phyloP scores from a whole-genome alignment of 1,140 invertebrate genomes.

The Stegodyphus dumicola region DNA sequence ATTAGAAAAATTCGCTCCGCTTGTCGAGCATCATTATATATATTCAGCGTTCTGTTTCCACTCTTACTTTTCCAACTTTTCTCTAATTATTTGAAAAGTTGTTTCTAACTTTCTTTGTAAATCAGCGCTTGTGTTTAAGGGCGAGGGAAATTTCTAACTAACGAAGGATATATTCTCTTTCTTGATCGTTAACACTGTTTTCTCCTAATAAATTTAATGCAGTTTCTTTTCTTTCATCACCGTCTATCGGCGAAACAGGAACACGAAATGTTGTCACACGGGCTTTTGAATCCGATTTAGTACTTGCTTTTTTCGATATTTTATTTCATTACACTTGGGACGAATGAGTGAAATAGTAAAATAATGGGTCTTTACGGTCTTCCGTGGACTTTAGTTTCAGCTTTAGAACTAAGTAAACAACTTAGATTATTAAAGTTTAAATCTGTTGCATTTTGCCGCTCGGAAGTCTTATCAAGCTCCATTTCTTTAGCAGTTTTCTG shows the following conservation, averaged over 20 bases:
- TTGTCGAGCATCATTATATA: too few relatives aligned
- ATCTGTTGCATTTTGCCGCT: too few relatives aligned
- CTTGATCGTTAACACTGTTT: neutral
- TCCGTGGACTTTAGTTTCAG: neutral
- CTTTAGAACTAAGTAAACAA: neutral
- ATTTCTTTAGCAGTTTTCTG: too few relatives aligned
- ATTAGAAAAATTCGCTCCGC: too few relatives aligned
- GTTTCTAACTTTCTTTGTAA: too few relatives aligned
- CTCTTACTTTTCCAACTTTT: too few relatives aligned
- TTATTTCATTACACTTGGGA: neutral
- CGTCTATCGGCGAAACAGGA: neutral
- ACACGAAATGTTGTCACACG: neutral
- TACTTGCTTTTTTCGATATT: neutral
- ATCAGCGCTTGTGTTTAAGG: neutral
- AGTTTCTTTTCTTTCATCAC: neutral
- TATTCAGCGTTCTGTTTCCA: too few relatives aligned
- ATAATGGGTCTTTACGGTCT: neutral
- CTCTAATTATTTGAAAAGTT: too few relatives aligned
- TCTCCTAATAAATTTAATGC: neutral
- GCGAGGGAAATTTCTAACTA: neutral
- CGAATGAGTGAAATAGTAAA: neutral
- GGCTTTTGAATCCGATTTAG: neutral
- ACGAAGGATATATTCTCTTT: neutral
- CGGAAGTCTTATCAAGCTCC: too few relatives aligned
- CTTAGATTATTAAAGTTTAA: too few relatives aligned